Evolutionary conservation across 2,888 invertebrate genomes (phyloP), one percentile per base, ranked within the genome.

Genomic region (Dexiosoma caninum): DNA sequence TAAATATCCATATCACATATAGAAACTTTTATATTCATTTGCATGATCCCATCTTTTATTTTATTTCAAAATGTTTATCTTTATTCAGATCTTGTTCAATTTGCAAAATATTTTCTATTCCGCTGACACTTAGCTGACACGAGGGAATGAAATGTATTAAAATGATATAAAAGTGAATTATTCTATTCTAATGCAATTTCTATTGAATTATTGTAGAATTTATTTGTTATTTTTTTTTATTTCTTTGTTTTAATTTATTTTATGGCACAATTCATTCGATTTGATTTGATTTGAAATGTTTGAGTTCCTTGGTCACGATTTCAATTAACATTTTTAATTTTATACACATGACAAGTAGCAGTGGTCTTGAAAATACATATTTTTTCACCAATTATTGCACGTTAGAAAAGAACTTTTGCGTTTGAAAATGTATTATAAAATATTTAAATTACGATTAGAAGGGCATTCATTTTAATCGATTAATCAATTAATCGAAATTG

Each of bases 281-380:
- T 62, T 35, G 16, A 62, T 70, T 55, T 75, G n/a, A 69, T 53
- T 49, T 75, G 49, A 55, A 49, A 30, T 57, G 49, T 44, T 14
- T 74, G 57, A 62, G 37, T 37, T 44, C 30, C 19, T 55, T 77
- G 55, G 55, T 77, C 77, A 77, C 77, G 77, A 77, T 70, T 70
- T 70, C 19, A 62, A 77, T 77, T 77, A 70, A 77, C 62, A 77
- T 57, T 77, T 76, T 70, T 55, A 64, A 64, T 66, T 66, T 66
- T 66, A 75, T 57, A 46, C 21, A 46, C 37, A 53, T 60, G 37
- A 42, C 19, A 23, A 51, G 62, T 42, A 72, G 51, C 32, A 37
- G 19, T n/a, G 27, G 3, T 42, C n/a, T 46, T 35, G 23, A 7
- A 53, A 44, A 74, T 67, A 59, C n/a, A 57, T 75, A 70, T 62